Conservation (phyloP, 2,888 invertebrate genomes). For the Teinopalpus imperialis region DNA sequence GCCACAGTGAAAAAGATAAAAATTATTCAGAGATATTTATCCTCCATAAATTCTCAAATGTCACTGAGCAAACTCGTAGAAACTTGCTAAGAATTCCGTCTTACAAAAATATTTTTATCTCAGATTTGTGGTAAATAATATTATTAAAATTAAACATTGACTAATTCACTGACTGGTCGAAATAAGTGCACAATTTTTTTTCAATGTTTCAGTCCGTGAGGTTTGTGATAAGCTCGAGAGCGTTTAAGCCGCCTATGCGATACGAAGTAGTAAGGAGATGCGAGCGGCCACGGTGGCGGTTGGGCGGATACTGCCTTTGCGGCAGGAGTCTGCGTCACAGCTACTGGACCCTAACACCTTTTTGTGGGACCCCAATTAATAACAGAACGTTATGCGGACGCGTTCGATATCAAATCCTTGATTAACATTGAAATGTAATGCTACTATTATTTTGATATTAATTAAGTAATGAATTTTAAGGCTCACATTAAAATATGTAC, state of each 20-base stretch:
- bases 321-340: slow-evolving; percentile 77
- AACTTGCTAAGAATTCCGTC: slow-evolving; percentile 14
- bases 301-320: slow-evolving; percentile 68
- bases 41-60: slow-evolving; percentile 8
- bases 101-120: slow-evolving; percentile 5
- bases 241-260: slow-evolving; percentile 33
- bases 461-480: no score
- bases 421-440: slow-evolving; percentile 12
- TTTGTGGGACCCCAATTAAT: slow-evolving; percentile 77
- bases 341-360: slow-evolving; percentile 72
- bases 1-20: not conserved
- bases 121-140: not conserved
- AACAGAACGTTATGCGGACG: slow-evolving; percentile 61
- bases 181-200: not conserved
- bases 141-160: slow-evolving; percentile 1
- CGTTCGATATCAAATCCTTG: slow-evolving; percentile 43
- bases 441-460: not conserved
- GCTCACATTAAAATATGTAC: no score
- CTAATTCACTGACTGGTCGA: slow-evolving; percentile 1
- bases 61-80: slow-evolving; percentile 19
- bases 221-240: slow-evolving; percentile 23
- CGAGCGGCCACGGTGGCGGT: slow-evolving; percentile 53
- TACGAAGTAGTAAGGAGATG: slow-evolving; percentile 34
- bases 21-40: slow-evolving; percentile 7
- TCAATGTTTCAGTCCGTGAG: slow-evolving; percentile 4